Base-by-base conservation (phyloP, 2,797 vertebrate species). In the Microctenopoma lineatum region DNA sequence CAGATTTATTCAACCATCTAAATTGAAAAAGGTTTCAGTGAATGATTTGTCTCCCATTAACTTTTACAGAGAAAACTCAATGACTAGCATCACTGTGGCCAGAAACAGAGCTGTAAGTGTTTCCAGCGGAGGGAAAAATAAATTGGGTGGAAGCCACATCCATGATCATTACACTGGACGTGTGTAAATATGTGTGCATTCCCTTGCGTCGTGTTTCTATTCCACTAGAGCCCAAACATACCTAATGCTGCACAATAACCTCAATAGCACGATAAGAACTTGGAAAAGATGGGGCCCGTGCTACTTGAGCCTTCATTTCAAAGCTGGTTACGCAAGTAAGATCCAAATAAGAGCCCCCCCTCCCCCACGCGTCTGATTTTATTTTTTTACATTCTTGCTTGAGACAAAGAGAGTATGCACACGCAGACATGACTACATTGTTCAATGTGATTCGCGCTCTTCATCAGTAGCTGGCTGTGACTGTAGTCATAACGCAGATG, bases 181-280 rank as follows among this genome's bases (percentile, higher is more conserved):
- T 80, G 80, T 74, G 70, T 73, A 68, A 72, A 54, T 80, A 66
- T 83, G 77, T 61, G 59, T n/a, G 26, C 41, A 38, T 66, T 87
- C 81, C 83, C 83, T 41, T 38, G 69, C 70, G 79, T 80, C 58
- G 14, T 66, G 81, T 87, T 91, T 90, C 80, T 74, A 51, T 87
- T 85, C 67, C 77, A 78, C 77, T 80, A 71, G 63, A 58, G 71
- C 55, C 27, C 58, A 75, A 75, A 59, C 50, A 41, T 47, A 7
- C 61, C 78, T 66, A 75, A 66, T 57, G 69, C 41, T 29, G 65
- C 15, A 62, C 75, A 88, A 83, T 79, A 76, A 84, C 79, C 64
- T 82, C 80, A 71, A 84, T 36, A 75, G 58, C 63, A 70, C 4
- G 61, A 74, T 71, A 61, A 75, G 54, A 81, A 66, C 69, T 70